Base-by-base conservation (phyloP, 2,797 vertebrate species). In the Valencia hispanica region DNA sequence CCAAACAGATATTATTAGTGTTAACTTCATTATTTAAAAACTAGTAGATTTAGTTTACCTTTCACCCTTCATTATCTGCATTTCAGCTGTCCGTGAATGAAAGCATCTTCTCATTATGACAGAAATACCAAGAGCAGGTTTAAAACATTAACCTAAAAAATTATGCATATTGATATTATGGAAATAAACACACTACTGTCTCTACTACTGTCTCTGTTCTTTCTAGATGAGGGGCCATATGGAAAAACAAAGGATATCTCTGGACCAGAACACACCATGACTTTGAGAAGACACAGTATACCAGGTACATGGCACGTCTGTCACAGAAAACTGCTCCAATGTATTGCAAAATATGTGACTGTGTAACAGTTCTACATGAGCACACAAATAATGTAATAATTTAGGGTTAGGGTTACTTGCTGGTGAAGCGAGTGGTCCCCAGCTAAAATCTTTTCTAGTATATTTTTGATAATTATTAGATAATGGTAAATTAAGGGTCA, bases 141-240 rank as follows among this genome's bases (percentile, higher is more conserved):
- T 32, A 59, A 17, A 25, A 59, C 30, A 59, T 18, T 6, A 59
- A 59, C n/a, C 0, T 27, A 57, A 30, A 12, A 55, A 57, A 30
- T 14, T 11, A n/a, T 15, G 53, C 15, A 32, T 7, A 59, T 2
- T 17, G 6, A 14, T 59, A 6, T 18, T 59, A 18, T 34, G 59
- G 17, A 61, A 20, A 6, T 61, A 0, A 61, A 18, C 27, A 75
- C 17, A 20, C 10, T 0, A 81, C 9, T 87, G 8, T 78, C 18
- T 87, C 39, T 81, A 20, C 10, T 0, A 81, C 9, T 87, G 8
- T 78, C 18, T 87, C 39, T 81, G 51, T 78, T 79, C 22, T 65
- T 15, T 85, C 9, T 75, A 99, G 98, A 99, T 50, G 97, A 99
- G 86, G 97, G 97, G 43, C 97, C 98, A 25, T 99, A 99, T 82